Conservation (phyloP, 2,797 vertebrate genomes). For the Limnodromus scolopaceus region DNA sequence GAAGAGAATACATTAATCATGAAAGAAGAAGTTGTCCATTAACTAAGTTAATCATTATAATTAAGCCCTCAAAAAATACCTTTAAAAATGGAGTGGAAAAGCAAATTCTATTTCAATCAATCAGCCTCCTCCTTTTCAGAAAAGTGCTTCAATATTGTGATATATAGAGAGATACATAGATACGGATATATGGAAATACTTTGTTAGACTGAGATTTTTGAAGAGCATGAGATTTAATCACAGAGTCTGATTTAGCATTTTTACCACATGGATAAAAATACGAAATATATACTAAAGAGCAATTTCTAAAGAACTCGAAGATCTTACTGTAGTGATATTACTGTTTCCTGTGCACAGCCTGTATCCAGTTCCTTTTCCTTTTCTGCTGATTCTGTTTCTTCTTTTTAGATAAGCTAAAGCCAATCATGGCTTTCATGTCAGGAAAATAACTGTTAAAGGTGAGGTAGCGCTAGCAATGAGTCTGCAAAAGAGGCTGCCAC, state of each 20-base stretch:
- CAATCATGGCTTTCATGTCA: conserved; percentile 86
- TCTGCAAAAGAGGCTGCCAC: conserved; percentile 86
- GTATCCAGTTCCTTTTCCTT: neutral
- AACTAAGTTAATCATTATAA: neutral
- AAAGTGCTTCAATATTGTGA: neutral
- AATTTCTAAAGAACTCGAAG: neutral
- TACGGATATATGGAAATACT: neutral
- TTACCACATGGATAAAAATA: neutral
- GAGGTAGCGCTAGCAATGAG: conserved; percentile 85
- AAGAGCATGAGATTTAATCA: neutral
- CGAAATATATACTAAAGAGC: neutral
- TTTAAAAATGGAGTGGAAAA: neutral
- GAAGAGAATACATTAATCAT: neutral
- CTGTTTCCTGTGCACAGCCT: neutral
- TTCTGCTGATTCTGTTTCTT: neutral
- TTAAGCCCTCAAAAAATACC: neutral
- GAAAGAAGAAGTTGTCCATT: neutral
- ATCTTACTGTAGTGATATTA: neutral
- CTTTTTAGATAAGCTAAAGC: conserved; percentile 84
- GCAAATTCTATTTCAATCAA: neutral
- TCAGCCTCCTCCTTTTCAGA: neutral
- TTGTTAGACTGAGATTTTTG: neutral
- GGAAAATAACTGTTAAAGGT: conserved; percentile 87
- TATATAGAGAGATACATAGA: neutral
- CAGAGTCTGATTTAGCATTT: neutral